Percentiles rank a stretch among this genome's conserved stretches.
phyloP scores from a whole-genome alignment of 2,888 invertebrate species.

The Parnassius glacialis region DNA sequence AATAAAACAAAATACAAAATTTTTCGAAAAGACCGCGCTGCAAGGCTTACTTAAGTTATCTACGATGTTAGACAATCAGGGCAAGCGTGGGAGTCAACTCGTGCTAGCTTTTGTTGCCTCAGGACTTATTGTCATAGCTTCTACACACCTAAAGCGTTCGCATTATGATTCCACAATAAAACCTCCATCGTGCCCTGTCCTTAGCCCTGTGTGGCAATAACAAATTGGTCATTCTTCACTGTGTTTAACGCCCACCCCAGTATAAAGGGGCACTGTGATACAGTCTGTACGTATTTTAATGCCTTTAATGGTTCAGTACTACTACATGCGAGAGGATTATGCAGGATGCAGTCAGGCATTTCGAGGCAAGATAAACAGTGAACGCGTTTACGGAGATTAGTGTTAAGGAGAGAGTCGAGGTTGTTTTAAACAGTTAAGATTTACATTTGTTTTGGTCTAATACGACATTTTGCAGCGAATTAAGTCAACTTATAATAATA shows the following conservation, averaged over 20 bases:
- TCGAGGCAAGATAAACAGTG: constrained; percentile 72
- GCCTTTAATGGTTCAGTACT: constrained; percentile 59
- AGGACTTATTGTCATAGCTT: constrained; percentile 60
- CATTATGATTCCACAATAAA: constrained; percentile 63
- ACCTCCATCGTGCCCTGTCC: constrained; percentile 62
- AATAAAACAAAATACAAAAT: background rate
- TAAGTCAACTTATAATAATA: too few relatives aligned
- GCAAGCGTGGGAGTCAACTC: constrained; percentile 50
- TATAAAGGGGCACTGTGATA: constrained; percentile 22
- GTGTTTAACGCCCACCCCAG: constrained; percentile 55
- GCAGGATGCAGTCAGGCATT: constrained; percentile 57
- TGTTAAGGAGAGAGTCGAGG: constrained; percentile 51
- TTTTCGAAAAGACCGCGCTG: background rate
- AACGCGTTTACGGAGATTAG: constrained; percentile 68
- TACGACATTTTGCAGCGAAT: too few relatives aligned
- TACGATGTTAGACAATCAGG: constrained; percentile 47
- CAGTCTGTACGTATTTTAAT: constrained; percentile 44
- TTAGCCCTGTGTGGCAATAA: constrained; percentile 54
- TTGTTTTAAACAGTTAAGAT: constrained; percentile 60
- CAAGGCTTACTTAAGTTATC: constrained; percentile 4
- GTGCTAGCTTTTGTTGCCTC: constrained; percentile 57
- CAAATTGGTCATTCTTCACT: constrained; percentile 70
- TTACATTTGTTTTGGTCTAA: constrained; percentile 52
- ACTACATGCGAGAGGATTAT: constrained; percentile 64
- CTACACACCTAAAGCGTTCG: constrained; percentile 50